A percentile compares a stretch with the other conserved stretches of the same genome.
phyloP scores from a whole-genome alignment of 2,888 invertebrate genomes.

The Leptura quadrifasciata region DNA sequence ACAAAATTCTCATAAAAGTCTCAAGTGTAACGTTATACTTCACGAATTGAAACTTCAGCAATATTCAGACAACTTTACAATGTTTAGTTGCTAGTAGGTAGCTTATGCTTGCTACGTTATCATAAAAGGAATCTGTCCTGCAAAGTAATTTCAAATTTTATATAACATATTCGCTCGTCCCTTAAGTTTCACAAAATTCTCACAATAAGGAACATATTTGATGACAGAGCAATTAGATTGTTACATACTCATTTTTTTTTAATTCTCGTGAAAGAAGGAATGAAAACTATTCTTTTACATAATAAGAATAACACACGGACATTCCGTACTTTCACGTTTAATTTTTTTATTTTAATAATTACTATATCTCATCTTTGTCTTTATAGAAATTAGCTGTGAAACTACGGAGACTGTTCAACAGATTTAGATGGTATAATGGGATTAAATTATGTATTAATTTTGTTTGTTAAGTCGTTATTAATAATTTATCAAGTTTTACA shows the following conservation, averaged over 20 bases:
- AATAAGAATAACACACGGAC: background rate
- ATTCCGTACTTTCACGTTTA: constrained; percentile 28
- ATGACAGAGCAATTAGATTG: background rate
- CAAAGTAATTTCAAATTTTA: too few species aligned
- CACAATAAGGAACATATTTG: background rate
- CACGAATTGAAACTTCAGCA: too few species aligned
- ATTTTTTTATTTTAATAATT: constrained; percentile 12
- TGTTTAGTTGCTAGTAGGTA: too few species aligned
- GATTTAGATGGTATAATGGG: background rate
- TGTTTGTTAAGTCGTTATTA: background rate
- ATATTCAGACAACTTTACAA: too few species aligned
- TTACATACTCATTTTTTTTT: background rate
- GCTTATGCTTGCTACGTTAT: too few species aligned
- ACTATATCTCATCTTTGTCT: constrained; percentile 21
- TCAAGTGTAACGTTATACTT: too few species aligned
- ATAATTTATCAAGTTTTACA: constrained; percentile 5
- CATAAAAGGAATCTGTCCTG: too few species aligned
- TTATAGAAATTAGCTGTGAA: constrained; percentile 16
- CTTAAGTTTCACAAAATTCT: background rate
- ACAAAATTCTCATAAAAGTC: too few species aligned
- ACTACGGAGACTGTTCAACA: background rate
- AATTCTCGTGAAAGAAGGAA: background rate
- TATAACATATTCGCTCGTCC: too few species aligned
- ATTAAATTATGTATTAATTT: constrained; percentile 16
- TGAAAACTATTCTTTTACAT: constrained; percentile 11